phyloP scores from a whole-genome alignment of 2,888 invertebrate genomes.

The Minunthozetes semirufus region DNA sequence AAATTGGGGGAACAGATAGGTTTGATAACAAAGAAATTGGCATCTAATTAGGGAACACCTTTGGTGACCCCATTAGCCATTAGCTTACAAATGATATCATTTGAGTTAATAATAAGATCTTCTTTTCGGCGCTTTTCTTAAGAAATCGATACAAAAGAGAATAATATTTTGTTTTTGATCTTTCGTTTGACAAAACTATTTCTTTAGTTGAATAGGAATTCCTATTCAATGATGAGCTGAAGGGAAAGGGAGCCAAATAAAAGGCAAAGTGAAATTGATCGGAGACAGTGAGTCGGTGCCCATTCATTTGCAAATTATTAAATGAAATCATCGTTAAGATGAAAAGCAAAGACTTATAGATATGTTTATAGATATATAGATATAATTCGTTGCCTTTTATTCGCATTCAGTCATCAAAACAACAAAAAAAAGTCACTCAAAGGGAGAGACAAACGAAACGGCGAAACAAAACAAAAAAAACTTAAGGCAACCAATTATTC shows the following conservation, averaged over 20 bases:
- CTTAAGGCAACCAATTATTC: not conserved
- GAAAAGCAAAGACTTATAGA: too few species aligned
- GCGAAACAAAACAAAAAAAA: not conserved
- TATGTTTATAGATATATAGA: too few species aligned
- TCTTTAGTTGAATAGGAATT: not conserved
- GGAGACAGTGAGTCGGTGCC: conserved; percentile 18
- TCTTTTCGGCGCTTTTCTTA: too few species aligned
- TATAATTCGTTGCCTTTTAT: not conserved
- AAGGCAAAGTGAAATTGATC: not conserved
- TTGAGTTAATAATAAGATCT: too few species aligned
- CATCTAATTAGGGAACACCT: too few species aligned
- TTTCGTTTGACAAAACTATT: not conserved
- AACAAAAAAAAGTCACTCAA: too few species aligned
- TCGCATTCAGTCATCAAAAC: not conserved
- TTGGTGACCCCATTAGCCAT: too few species aligned
- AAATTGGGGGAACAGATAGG: too few species aligned
- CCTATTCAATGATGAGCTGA: not conserved
- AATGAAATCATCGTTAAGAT: not conserved
- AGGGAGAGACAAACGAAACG: not conserved
- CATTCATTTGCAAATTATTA: conserved; percentile 4
- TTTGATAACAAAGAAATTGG: too few species aligned
- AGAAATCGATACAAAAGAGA: too few species aligned
- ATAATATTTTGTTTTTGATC: too few species aligned
- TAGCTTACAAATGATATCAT: too few species aligned
- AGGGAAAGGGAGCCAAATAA: not conserved